phyloP scores from a whole-genome alignment of 1,140 invertebrate species.

The Cotesia chilonis region DNA sequence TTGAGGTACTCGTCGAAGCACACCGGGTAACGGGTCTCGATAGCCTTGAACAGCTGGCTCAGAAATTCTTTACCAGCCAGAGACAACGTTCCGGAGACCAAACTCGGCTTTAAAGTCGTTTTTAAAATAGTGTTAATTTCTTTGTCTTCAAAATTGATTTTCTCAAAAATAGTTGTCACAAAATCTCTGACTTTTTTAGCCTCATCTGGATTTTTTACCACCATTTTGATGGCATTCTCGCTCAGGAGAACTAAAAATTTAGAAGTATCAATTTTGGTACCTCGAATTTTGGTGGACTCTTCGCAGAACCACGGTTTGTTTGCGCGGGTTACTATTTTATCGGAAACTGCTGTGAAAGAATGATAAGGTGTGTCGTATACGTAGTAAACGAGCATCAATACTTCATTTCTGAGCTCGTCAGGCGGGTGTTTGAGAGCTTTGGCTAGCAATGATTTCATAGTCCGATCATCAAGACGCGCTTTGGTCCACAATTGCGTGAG shows the following conservation, averaged over 20 bases:
- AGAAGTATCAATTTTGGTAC: conserved; percentile 63
- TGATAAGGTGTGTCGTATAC: conserved; percentile 71
- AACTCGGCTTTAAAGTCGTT: conserved; percentile 41
- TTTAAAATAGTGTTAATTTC: conserved; percentile 59
- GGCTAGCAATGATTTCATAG: conserved; percentile 71
- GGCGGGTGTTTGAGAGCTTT: conserved; percentile 68
- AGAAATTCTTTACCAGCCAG: conserved; percentile 46
- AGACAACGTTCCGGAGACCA: conserved; percentile 44
- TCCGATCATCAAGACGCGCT: conserved; percentile 68
- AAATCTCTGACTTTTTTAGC: conserved; percentile 4
- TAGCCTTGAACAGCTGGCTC: conserved; percentile 59
- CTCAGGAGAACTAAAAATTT: conserved; percentile 68
- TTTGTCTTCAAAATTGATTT: conserved; percentile 63
- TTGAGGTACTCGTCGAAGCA: conserved; percentile 70
- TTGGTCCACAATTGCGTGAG: conserved; percentile 74
- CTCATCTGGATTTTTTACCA: conserved; percentile 37
- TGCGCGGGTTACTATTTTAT: conserved; percentile 65
- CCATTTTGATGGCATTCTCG: conserved; percentile 47
- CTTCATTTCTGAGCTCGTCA: conserved; percentile 68
- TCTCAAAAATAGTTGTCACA: conserved; percentile 64
- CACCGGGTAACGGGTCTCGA: conserved; percentile 73
- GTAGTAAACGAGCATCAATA: conserved; percentile 69
- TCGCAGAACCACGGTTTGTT: conserved; percentile 65
- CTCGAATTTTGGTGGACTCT: conserved; percentile 64
- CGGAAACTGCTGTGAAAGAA: conserved; percentile 62